Evolutionary conservation across 2,888 invertebrate species (phyloP), one percentile per base, ranked within the genome.

Genomic region (Acheta domesticus): DNA sequence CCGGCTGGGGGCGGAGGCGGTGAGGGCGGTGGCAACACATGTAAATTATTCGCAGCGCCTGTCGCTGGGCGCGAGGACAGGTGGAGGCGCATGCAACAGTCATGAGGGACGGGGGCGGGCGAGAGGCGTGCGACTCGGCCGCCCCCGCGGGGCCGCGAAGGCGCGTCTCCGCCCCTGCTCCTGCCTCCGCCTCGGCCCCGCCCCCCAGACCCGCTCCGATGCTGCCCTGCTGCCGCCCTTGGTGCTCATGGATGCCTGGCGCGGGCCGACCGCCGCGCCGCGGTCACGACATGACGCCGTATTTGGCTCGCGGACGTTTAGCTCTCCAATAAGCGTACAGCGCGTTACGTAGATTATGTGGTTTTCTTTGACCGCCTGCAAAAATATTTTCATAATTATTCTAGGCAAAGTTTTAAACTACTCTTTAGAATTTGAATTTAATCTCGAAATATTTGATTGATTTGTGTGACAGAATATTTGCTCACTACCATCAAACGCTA

Each of bases 11-110:
- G 62, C 16, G 62, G n/a, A 19, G 14, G 62, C 16, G 14, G 16
- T 62, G 62, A 62, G 62, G 62, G 62, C 62, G 62, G 62, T 62
- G 62, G 62, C 62, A 62, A 62, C 62, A 62, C 62, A 62, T 62
- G 62, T 62, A 62, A 62, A 62, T 62, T 62, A 62, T 62, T 62
- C 62, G 62, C 62, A n/a, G 16, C 16, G 62, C 62, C 62, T 62
- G 62, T 62, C 62, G 62, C 62, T 62, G 62, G 62, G 62, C 62
- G 62, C 62, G 62, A 62, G 62, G 62, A 62, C 62, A 62, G 62
- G 62, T 62, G 62, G 62, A 62, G 62, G 62, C 62, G 62, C 62
- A 62, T 62, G 62, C 62, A 62, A 62, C 62, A 62, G 62, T 62
- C 62, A 62, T 62, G 62, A 62, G 62, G n/a, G 14, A 19, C 62